A percentile compares a stretch with the other conserved stretches of the same genome.
phyloP scores from a whole-genome alignment of 2,888 invertebrate genomes.

The Apodemia hepburni region DNA sequence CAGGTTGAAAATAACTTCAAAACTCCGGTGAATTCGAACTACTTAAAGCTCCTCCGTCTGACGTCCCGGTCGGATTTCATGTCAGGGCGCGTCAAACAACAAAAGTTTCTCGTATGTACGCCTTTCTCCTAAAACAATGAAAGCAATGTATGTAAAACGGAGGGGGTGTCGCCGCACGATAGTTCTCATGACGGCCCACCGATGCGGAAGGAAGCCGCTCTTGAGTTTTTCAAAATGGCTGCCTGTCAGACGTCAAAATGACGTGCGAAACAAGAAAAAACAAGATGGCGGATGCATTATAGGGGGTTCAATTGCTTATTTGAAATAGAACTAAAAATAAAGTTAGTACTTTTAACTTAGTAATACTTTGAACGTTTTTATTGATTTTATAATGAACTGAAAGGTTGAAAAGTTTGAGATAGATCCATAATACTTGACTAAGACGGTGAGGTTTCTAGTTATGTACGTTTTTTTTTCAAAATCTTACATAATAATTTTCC shows the following conservation, averaged over 20 bases:
- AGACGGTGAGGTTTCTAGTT: too few relatives aligned
- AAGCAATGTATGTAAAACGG: constrained; percentile 71
- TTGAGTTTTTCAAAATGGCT: constrained; percentile 77
- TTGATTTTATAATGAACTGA: too few relatives aligned
- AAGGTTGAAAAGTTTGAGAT: too few relatives aligned
- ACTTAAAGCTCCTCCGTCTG: constrained; percentile 43
- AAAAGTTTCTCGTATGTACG: constrained; percentile 68
- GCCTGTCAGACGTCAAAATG: constrained; percentile 68
- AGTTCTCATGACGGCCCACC: constrained; percentile 73
- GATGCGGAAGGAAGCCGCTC: constrained; percentile 77
- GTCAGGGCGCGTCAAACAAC: constrained; percentile 55
- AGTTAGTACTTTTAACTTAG: not conserved
- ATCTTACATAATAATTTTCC: too few relatives aligned
- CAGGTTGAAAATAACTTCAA: constrained; percentile 24
- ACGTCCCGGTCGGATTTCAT: constrained; percentile 47
- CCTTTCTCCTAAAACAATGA: constrained; percentile 72
- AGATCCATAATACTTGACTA: too few relatives aligned
- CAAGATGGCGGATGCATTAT: constrained; percentile 55
- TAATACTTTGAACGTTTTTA: not conserved
- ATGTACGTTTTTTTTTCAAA: too few relatives aligned
- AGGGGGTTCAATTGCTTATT: constrained; percentile 5
- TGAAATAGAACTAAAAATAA: not conserved
- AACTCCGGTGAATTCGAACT: constrained; percentile 30
- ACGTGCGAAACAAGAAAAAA: constrained; percentile 59
- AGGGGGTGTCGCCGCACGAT: constrained; percentile 70